Evolutionary conservation across 1,140 invertebrate species (phyloP).

Genomic region (Geopemphigus sp.): DNA sequence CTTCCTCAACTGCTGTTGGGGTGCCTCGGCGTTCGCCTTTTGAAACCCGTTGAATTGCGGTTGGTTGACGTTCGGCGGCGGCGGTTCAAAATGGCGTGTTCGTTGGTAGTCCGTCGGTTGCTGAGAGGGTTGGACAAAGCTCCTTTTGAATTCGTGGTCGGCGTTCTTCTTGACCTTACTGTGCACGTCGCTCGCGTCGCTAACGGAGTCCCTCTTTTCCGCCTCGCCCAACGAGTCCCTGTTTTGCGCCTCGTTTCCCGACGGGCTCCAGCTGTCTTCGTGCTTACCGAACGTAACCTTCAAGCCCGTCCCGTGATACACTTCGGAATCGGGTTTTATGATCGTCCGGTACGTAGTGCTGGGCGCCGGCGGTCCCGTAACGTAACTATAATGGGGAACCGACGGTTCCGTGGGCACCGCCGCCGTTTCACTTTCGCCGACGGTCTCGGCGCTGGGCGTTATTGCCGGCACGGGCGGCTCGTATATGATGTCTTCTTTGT

Average conservation of each 20-base stretch:
- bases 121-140: slow-evolving; percentile 1
- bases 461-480: slow-evolving; percentile 73
- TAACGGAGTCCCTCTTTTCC: slow-evolving; percentile 52
- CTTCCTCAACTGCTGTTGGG: slow-evolving; percentile 43
- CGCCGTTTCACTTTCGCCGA: slow-evolving; percentile 29
- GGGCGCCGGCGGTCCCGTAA: slow-evolving; percentile 57
- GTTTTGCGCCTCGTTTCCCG: slow-evolving; percentile 51
- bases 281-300: slow-evolving; percentile 53
- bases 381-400: slow-evolving; percentile 9
- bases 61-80: slow-evolving; percentile 20
- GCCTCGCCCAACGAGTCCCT: slow-evolving; percentile 51
- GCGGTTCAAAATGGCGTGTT: not conserved
- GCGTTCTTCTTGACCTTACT: slow-evolving; percentile 8
- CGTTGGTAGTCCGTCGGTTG: slow-evolving; percentile 9
- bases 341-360: slow-evolving; percentile 77
- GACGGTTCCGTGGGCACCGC: slow-evolving; percentile 10
- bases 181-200: slow-evolving; percentile 34
- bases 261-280: slow-evolving; percentile 38
- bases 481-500: slow-evolving; percentile 66
- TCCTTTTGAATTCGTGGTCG: slow-evolving; percentile 10
- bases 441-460: slow-evolving; percentile 59
- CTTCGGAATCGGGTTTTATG: slow-evolving; percentile 78
- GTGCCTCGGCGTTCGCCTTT: slow-evolving; percentile 40
- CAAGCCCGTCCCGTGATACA: slow-evolving; percentile 62
- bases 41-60: slow-evolving; percentile 48